These are phyloP conservation scores for Polymixis flavicincta DNA, from an alignment of 2,888 invertebrate species.

Conservation along the genomic window DNA sequence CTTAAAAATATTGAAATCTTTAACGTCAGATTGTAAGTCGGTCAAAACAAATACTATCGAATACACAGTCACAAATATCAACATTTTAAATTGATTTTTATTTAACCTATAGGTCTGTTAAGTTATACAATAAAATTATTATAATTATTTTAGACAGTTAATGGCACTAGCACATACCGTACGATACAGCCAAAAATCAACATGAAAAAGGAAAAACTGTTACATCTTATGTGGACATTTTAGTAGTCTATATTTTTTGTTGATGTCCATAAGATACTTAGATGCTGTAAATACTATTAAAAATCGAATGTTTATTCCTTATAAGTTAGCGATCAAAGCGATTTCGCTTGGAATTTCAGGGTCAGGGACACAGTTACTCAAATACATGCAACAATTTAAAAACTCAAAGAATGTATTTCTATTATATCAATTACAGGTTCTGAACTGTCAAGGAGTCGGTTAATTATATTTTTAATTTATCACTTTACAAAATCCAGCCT, in stretches of 20 bases:
- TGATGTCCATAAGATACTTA: conserved; percentile 4
- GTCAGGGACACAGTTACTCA: not conserved
- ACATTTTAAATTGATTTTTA: not conserved
- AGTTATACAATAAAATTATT: not conserved
- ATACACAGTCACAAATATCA: not conserved
- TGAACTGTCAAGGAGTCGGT: not conserved
- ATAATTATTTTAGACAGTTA: not conserved
- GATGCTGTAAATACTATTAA: not conserved
- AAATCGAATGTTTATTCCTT: not conserved
- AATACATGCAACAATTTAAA: no score
- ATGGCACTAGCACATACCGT: not conserved
- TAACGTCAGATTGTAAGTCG: no score
- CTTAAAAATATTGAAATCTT: no score
- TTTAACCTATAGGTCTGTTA: not conserved
- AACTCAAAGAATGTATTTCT: not conserved
- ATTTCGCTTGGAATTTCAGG: not conserved
- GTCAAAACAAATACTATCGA: no score
- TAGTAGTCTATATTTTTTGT: conserved; percentile 9
- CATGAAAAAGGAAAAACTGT: not conserved
- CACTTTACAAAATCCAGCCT: not conserved
- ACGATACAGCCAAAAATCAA: not conserved
- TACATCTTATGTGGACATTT: not conserved
- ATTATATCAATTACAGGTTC: not conserved
- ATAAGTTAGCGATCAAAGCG: conserved; percentile 2
- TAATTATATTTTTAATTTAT: not conserved